phyloP scores from a whole-genome alignment of 30 jellyfish, hydroid and myxozoan species.

The Aurelia coerulea region DNA sequence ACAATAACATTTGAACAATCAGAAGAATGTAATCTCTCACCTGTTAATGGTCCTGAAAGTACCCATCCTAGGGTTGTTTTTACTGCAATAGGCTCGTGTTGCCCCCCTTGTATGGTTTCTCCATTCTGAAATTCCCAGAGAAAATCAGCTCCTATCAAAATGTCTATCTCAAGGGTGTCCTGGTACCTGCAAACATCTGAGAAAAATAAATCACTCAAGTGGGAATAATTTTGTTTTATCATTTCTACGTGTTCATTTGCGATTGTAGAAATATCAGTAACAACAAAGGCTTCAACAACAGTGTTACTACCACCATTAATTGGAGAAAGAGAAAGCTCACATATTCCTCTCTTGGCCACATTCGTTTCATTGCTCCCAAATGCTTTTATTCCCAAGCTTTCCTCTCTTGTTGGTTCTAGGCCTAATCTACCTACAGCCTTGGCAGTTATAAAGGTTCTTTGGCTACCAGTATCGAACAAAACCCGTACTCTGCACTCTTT shows the following conservation, averaged over 20 bases:
- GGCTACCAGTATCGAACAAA: too few species aligned
- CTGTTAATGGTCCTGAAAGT: conserved; percentile 14
- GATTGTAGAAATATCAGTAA: conserved; percentile 53
- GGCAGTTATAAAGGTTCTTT: too few species aligned
- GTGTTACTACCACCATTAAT: neutral
- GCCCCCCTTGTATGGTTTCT: too few species aligned
- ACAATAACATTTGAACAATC: neutral
- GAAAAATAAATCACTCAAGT: conserved; percentile 6
- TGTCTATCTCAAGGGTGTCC: conserved; percentile 29
- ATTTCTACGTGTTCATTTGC: conserved; percentile 36
- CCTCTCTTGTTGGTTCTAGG: too few species aligned
- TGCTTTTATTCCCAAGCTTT: conserved; percentile 35
- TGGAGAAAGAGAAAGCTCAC: conserved; percentile 29
- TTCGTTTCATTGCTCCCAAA: conserved; percentile 65
- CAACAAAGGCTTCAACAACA: conserved; percentile 49
- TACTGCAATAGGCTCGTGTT: too few species aligned
- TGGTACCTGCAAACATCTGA: conserved; percentile 48
- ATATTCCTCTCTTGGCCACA: conserved; percentile 42
- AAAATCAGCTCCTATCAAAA: conserved; percentile 17
- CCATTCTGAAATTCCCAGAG: conserved; percentile 47
- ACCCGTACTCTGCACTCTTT: too few species aligned
- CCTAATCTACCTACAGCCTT: too few species aligned
- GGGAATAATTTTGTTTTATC: conserved; percentile 11
- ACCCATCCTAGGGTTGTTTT: too few species aligned
- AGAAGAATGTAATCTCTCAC: conserved; percentile 31